phyloP scores from a whole-genome alignment of 2,113 vertebrate genomes.

The Heloderma charlesbogerti region DNA sequence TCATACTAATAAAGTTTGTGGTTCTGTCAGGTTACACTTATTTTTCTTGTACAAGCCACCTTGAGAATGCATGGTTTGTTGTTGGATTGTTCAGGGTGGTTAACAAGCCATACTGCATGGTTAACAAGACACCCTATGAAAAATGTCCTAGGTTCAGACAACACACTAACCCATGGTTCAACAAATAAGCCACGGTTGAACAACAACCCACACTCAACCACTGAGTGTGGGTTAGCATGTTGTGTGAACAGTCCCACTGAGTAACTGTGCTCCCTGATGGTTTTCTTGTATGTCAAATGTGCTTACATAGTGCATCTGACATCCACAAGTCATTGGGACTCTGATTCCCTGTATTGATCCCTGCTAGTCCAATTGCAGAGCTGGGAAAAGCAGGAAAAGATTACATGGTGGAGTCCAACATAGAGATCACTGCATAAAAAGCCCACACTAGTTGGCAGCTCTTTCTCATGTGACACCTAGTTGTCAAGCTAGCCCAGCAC shows the following conservation, averaged over 20 bases:
- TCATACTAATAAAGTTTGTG: not conserved
- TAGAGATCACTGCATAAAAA: not conserved
- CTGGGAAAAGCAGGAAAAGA: not conserved
- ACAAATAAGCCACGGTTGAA: too few relatives aligned
- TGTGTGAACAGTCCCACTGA: too few relatives aligned
- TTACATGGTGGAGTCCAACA: not conserved
- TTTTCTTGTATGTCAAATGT: not conserved
- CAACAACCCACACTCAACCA: too few relatives aligned
- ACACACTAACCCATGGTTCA: too few relatives aligned
- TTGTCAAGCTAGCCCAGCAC: not conserved
- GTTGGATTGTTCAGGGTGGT: too few relatives aligned
- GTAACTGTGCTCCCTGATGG: not conserved
- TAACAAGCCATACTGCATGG: too few relatives aligned
- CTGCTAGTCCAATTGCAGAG: not conserved
- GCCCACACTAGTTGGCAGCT: not conserved
- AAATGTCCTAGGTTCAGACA: too few relatives aligned
- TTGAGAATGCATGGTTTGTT: too few relatives aligned
- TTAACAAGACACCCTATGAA: too few relatives aligned
- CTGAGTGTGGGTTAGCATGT: too few relatives aligned
- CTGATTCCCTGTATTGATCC: not conserved
- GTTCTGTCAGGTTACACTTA: not conserved
- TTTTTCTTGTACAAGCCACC: too few relatives aligned
- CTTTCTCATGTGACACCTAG: not conserved
- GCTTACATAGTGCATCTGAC: not conserved
- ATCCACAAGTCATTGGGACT: too few relatives aligned